Evolutionary conservation across 2,797 vertebrate species (phyloP).

Genomic region (Oryzias sinensis): DNA sequence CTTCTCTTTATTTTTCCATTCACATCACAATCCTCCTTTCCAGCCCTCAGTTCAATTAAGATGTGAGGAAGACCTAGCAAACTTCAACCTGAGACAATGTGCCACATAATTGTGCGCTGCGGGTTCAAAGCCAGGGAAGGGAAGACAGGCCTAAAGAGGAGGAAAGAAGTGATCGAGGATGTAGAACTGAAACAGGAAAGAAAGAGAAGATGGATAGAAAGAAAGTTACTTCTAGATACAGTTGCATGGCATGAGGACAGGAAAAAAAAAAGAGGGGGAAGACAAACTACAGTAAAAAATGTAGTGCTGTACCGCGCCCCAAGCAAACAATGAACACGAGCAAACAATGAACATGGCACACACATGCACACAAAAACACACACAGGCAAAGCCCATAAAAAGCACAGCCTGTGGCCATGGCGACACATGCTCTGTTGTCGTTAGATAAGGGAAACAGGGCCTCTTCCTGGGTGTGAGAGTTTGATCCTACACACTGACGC

Average conservation of each 20-base stretch:
- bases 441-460: conserved; percentile 77
- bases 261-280: conserved; percentile 27
- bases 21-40: conserved; percentile 40
- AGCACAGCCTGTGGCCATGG: conserved; percentile 74
- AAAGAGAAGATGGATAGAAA: conserved; percentile 1
- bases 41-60: conserved; percentile 72
- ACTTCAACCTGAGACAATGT: conserved; percentile 72
- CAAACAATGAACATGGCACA: conserved; percentile 60
- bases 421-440: conserved; percentile 75
- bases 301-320: conserved; percentile 73
- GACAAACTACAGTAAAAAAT: conserved; percentile 66
- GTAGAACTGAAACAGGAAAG: neutral
- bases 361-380: conserved; percentile 37
- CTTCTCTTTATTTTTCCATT: conserved; percentile 59
- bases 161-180: neutral
- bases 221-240: neutral
- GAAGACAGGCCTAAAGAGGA: conserved; percentile 17
- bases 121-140: conserved; percentile 54
- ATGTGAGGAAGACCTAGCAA: conserved; percentile 61
- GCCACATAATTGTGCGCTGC: conserved; percentile 64
- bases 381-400: conserved; percentile 66
- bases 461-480: conserved; percentile 75
- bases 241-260: conserved; percentile 8
- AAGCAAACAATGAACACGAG: conserved; percentile 72
- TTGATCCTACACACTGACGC: conserved; percentile 50